These are phyloP conservation scores for Phortica variegata DNA, from an alignment of 1,140 invertebrate species.

Conservation along the genomic window DNA sequence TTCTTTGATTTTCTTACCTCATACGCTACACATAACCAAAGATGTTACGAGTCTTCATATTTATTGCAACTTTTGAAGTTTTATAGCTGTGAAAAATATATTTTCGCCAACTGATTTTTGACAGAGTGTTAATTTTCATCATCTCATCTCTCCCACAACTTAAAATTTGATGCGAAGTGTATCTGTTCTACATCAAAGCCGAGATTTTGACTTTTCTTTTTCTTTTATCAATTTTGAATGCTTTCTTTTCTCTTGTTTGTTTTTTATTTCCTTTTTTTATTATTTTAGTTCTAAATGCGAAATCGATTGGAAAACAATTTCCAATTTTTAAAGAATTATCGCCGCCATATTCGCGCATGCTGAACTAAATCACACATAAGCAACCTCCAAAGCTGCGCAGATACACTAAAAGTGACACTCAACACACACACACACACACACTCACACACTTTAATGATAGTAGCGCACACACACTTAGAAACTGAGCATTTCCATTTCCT, in stretches of 20 bases:
- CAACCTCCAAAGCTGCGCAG: conserved; percentile 55
- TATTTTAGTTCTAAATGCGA: conserved; percentile 54
- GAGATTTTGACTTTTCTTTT: no score
- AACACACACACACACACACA: conserved; percentile 7
- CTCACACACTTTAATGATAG: conserved; percentile 3
- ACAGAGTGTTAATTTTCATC: neutral
- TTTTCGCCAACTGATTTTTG: no score
- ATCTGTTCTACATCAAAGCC: no score
- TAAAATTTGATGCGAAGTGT: no score
- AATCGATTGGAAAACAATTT: conserved; percentile 58
- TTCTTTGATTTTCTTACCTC: no score
- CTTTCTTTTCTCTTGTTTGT: conserved; percentile 5
- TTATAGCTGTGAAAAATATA: conserved; percentile 36
- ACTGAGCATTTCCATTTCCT: no score
- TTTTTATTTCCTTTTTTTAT: conserved; percentile 45
- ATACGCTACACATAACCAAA: no score
- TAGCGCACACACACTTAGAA: neutral
- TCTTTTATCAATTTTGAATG: no score
- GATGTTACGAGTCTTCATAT: no score
- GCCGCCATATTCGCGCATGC: conserved; percentile 57
- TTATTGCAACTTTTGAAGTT: no score
- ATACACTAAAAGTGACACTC: conserved; percentile 10
- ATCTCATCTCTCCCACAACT: neutral
- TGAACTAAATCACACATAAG: conserved; percentile 57
- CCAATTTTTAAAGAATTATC: conserved; percentile 58